Evolutionary conservation across 2,797 vertebrate species (phyloP).

Genomic region (Serranus cabrilla): DNA sequence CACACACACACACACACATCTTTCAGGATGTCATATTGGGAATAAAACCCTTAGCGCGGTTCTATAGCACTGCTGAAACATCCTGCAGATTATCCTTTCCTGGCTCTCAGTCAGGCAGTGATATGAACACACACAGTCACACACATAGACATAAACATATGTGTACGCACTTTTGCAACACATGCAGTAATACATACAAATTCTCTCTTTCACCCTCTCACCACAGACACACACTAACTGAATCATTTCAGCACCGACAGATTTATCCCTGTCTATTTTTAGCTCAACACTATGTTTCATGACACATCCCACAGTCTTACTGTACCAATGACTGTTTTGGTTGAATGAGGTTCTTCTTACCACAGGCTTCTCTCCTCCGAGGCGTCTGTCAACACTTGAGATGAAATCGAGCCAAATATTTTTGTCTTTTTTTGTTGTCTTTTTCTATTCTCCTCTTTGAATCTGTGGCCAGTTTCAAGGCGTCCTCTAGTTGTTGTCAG

Average conservation of each 20-base stretch:
- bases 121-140: slow-evolving; percentile 47
- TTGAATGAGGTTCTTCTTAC: slow-evolving; percentile 53
- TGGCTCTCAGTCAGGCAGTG: slow-evolving; percentile 61
- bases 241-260: slow-evolving; percentile 67
- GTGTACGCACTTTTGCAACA: slow-evolving; percentile 42
- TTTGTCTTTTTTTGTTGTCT: background rate
- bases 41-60: slow-evolving; percentile 64
- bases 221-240: slow-evolving; percentile 58
- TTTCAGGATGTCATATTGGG: slow-evolving; percentile 56
- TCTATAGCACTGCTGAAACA: slow-evolving; percentile 73
- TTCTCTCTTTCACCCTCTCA: slow-evolving; percentile 43
- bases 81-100: slow-evolving; percentile 77
- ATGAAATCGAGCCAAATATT: slow-evolving; percentile 22
- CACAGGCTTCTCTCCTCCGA: slow-evolving; percentile 40
- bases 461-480: slow-evolving; percentile 15
- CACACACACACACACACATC: slow-evolving; percentile 15
- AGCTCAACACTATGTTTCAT: slow-evolving; percentile 66
- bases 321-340: slow-evolving; percentile 61
- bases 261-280: slow-evolving; percentile 79
- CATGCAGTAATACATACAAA: slow-evolving; percentile 47
- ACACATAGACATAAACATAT: slow-evolving; percentile 32
- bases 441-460: slow-evolving; percentile 1
- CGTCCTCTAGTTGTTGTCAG: slow-evolving; percentile 15
- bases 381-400: slow-evolving; percentile 27
- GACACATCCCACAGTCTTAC: slow-evolving; percentile 65